Evolutionary conservation across 2,888 invertebrate genomes (phyloP), one percentile per base, ranked within the genome.

Genomic region (Trissoscelio sp.): DNA sequence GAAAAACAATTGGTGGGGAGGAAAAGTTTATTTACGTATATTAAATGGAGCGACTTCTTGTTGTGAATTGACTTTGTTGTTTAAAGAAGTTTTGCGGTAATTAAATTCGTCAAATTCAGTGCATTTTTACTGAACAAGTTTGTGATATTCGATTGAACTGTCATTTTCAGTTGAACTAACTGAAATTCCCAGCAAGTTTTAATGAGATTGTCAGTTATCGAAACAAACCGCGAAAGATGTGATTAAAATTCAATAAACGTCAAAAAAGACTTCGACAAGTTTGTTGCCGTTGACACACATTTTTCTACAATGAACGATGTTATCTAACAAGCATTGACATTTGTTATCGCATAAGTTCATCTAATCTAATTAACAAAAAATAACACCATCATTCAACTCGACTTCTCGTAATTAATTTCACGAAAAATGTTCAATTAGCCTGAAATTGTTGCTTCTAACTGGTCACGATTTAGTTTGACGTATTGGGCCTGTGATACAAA

Each of bases 111-210:
- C 42, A 14, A 42, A 42, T 42, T 42, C 14, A 42, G 42, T 42
- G 11, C 14, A 14, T n/a, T 16, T 42, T 42, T 14, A 16, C 42
- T 1, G 12, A 12, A 3, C 12, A 9, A 2, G 42, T 12, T 2
- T 14, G 42, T 12, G 1, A 16, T 18, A 12, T 39, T 58, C 39
- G 34, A 39, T 20, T 58, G 20, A 58, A 12, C 57, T 58, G 57
- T 58, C 57, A 58, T 58, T 58, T 58, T 37, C 22, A 37, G 39
- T 22, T 34, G n/a, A 12, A 12, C 22, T 12, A 14, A 3, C 51
- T 22, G 24, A 22, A 22, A 24, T 3, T 7, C 51, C n/a, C 9
- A 24, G 24, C 12, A 24, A 51, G 24, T 51, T 51, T 51, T 51
- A 51, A 51, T 24, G 51, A 51, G 24, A 46, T 18, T 46, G 44